These are phyloP conservation scores for Anolis sagrei DNA, from an alignment of 2,113 vertebrate genomes.

Conservation along the genomic window DNA sequence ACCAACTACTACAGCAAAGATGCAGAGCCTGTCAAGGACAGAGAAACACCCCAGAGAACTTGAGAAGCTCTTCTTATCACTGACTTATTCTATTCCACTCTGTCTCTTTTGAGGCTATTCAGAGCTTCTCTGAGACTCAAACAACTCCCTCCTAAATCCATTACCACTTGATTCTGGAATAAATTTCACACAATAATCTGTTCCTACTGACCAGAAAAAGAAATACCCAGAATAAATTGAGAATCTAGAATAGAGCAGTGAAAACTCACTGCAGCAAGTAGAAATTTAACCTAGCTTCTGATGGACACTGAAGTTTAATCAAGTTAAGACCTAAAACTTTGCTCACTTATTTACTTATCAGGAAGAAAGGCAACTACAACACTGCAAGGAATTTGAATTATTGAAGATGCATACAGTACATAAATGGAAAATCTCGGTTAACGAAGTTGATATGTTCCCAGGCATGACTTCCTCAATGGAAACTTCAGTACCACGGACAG, in stretches of 20 bases:
- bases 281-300: background rate
- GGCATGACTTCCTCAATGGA: no score
- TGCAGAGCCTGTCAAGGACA: background rate
- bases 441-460: no score
- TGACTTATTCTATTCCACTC: no score
- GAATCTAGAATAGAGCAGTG: background rate
- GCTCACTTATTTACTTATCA: background rate
- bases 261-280: background rate
- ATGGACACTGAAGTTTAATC: background rate
- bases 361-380: background rate
- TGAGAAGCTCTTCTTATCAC: background rate
- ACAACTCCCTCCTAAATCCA: background rate
- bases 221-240: background rate
- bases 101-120: background rate
- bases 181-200: background rate
- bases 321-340: background rate
- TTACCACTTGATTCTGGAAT: background rate
- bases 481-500: no score
- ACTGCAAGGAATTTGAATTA: no score
- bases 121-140: background rate
- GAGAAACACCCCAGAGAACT: background rate
- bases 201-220: background rate
- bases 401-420: no score
- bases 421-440: no score
- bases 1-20: background rate